Base-by-base conservation (phyloP, 2,888 invertebrate genomes). In the Spisula subtruncata region DNA sequence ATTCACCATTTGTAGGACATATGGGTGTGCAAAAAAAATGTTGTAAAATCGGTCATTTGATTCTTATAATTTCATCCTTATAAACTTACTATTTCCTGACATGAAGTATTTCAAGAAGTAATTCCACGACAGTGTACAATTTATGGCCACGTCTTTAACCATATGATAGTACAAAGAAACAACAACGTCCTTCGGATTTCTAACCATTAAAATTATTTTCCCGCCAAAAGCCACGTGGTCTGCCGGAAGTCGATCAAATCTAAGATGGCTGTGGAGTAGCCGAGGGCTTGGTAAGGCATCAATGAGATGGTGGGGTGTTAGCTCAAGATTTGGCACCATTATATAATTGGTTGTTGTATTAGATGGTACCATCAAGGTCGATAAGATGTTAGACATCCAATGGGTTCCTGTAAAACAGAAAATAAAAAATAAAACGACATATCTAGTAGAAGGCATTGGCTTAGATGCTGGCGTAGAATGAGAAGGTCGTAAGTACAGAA, bases 131-230 rank as follows among this genome's bases (percentile, higher is more conserved):
- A 84, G 66, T 48, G 14, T 46, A 25, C 48, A 46, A 6, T 46
- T 66, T 14, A 84, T n/a, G 8, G 32, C 29, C 5, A 20, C 41
- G 16, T 84, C 84, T 6, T 71, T 71, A 25, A 51, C 4, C 16
- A 35, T 41, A 46, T 84, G 84, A 20, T 84, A 20, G 20, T 46
- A 84, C 32, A n/a, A 46, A 18, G 84, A 84, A 2, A 84, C 71
- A 0, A 71, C 84, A 0, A 84, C 84, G 32, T 84, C 84, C 66
- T 84, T 84, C 0, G 84, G 84, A 46, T 84, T 84, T 25, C 84
- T 71, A n/a, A 84, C 46, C 16, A 46, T 35, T n/a, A 84, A 25
- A 75, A 84, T 84, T 14, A 84, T 60, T 84, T 71, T 71, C 71
- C 71, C 84, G 16, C 71, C 71, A 20, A 29, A 66, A 1, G 16